phyloP scores from a whole-genome alignment of 1,140 invertebrate species.

The Chlorops oryzae region DNA sequence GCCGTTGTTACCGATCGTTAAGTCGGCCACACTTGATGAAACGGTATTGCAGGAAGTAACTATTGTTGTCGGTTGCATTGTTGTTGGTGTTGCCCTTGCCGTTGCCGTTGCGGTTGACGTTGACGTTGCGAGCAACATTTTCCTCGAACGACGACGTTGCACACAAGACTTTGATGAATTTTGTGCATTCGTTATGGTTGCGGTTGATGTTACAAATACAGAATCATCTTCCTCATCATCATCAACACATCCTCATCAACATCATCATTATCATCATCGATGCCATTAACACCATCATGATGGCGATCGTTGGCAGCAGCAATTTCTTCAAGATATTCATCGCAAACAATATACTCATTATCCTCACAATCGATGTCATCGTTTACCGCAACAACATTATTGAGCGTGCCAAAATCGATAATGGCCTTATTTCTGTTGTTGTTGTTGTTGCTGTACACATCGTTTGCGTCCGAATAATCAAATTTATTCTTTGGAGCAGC shows the following conservation, averaged over 20 bases:
- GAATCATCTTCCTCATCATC: conserved; percentile 11
- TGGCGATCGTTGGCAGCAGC: not conserved
- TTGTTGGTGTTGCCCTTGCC: not conserved
- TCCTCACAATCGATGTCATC: not conserved
- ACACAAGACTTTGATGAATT: conserved; percentile 1
- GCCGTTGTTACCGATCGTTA: no score
- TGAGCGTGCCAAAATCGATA: not conserved
- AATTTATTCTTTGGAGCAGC: no score
- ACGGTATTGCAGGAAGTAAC: conserved; percentile 9
- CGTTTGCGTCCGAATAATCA: no score
- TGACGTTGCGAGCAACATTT: not conserved
- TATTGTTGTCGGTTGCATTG: conserved; percentile 7
- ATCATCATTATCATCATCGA: conserved; percentile 5
- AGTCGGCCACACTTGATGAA: conserved; percentile 10
- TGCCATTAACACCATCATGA: not conserved
- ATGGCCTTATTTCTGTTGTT: no score
- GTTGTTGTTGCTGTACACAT: no score
- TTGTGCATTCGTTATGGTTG: not conserved
- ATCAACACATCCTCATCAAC: conserved; percentile 1
- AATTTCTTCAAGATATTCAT: not conserved
- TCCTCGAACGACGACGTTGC: conserved; percentile 8
- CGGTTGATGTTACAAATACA: not conserved
- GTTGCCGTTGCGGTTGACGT: conserved; percentile 3
- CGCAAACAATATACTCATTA: not conserved
- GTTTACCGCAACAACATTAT: not conserved